Base-by-base conservation (phyloP, 64 coral and sea anemone genomes). In the Stichodactyla helianthus region DNA sequence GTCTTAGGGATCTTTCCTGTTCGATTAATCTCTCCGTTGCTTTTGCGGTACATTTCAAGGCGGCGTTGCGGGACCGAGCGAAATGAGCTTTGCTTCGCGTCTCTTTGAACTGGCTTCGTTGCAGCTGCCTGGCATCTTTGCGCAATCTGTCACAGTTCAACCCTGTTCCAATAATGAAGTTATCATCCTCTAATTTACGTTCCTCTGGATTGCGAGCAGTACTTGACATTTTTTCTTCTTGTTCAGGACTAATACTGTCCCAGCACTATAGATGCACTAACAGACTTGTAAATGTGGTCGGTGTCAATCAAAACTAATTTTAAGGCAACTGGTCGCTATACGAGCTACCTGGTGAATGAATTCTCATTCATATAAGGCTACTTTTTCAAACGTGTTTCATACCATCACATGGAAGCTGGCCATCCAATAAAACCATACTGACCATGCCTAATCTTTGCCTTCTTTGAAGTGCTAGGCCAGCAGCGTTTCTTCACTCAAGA, bases 51-150 rank as follows among this genome's bases (percentile, higher is more conserved):
- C 84, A 82, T 82, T 92, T 92, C 10, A 92, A 68, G 54, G 86
- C 71, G 25, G 90, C 85, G 53, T 92, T 92, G 56, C 85, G 79
- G 50, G 70, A 83, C 16, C 90, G 59, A 4, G 90, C 85, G 13
- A 87, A 92, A 55, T 92, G 85, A 2, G 85, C 90, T 51, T 92
- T 79, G 17, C 90, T 67, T 70, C 90, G 90, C 9, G 59, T 86
- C 60, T 62, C 86, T 22, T 63, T 64, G 67, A 87, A 87, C 80
- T 92, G 22, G 27, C 90, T 92, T 23, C 61, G 84, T 31, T 92
- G 90, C 22, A 92, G 85, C 50, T 92, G 90, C n/a, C 85, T 86
- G 15, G 90, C 90, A 0, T 92, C 90, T 54, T 84, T n/a, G 0
- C 85, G 85, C 13, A 87, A 52, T 19, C 90, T 85, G 7, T 92